Evolutionary conservation across 2,113 vertebrate genomes (phyloP), one percentile per base, ranked within the genome.

Genomic region (Lamprologus sp.): DNA sequence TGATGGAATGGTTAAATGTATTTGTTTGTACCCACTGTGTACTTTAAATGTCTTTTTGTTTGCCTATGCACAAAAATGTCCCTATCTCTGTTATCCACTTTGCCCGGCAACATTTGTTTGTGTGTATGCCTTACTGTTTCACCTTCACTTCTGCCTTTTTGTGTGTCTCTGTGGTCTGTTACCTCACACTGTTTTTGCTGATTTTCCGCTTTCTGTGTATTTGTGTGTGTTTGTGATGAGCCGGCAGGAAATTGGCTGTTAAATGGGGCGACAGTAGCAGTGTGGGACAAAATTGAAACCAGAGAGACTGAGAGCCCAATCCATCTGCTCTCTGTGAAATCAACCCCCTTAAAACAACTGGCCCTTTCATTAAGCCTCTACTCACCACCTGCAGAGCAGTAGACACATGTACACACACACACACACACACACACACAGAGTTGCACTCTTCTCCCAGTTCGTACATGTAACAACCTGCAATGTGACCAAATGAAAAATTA

Each of bases 251-350:
- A 93, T 88, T 86, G 91, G 89, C 90, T 94, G 91, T 90, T 94
- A 92, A 95, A 94, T 92, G 92, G 92, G 89, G 89, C 84, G 91
- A 92, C 90, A 63, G 94, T 91, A 79, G 92, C 88, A 92, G 87
- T 94, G 94, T 94, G 93, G 93, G 92, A 94, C 92, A 95, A 90
- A 93, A 95, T 93, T 92, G 92, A 92, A 90, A 94, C 86, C 89
- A 85, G 81, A 84, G 92, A 93, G 93, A 88, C 92, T n/a, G 79
- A 89, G 91, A 91, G 93, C 86, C 84, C 9, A 10, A 92, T 95
- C 94, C 93, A 94, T 96, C 94, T 96, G 94, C 88, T 94, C 92
- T 68, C 70, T 92, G 89, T 87, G 92, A 92, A 93, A 93, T 91
- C 94, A 92, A 89, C 77, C 70, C 47, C 47, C 4, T 40, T 83